Percentiles rank a stretch among this genome's conserved stretches.
Conservation (phyloP, 2,113 vertebrate genomes). For the Pollachius pollachius region DNA sequence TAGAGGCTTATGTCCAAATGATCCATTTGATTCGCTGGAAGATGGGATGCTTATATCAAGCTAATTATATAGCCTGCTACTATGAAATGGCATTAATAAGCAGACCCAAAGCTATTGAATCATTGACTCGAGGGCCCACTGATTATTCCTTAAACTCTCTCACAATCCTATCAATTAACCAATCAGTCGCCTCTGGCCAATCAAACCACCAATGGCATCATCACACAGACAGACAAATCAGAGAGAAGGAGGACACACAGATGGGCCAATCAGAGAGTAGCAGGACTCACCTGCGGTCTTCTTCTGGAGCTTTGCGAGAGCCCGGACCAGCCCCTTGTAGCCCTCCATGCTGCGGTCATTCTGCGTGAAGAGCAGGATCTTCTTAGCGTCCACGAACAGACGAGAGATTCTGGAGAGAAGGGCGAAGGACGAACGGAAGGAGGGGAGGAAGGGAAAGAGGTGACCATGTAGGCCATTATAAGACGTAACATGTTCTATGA, state of each 20-base stretch:
- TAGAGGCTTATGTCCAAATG: neutral
- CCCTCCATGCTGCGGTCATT: conserved; percentile 83
- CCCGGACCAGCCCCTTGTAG: conserved; percentile 70
- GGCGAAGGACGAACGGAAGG: neutral
- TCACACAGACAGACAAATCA: neutral
- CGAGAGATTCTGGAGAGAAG: conserved; percentile 65
- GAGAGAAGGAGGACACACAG: conserved; percentile 65
- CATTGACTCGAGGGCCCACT: no score
- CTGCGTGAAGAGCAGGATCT: conserved; percentile 89
- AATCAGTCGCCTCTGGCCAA: neutral
- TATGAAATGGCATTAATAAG: neutral
- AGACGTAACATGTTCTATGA: neutral
- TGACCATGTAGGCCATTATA: neutral
- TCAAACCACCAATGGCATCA: neutral
- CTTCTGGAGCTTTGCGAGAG: conserved; percentile 79
- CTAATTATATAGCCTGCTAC: no score
- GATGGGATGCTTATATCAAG: neutral
- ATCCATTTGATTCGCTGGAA: neutral
- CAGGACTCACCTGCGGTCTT: conserved; percentile 76
- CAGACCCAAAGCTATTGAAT: no score
- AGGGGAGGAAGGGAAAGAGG: neutral
- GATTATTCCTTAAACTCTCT: no score
- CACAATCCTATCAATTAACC: no score
- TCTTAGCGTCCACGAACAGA: conserved; percentile 83
- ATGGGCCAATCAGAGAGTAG: neutral